A percentile compares a stretch with the other conserved stretches of the same genome.
Evolutionary conservation across 2,888 invertebrate species (phyloP).

Genomic region (Baronia brevicornis): DNA sequence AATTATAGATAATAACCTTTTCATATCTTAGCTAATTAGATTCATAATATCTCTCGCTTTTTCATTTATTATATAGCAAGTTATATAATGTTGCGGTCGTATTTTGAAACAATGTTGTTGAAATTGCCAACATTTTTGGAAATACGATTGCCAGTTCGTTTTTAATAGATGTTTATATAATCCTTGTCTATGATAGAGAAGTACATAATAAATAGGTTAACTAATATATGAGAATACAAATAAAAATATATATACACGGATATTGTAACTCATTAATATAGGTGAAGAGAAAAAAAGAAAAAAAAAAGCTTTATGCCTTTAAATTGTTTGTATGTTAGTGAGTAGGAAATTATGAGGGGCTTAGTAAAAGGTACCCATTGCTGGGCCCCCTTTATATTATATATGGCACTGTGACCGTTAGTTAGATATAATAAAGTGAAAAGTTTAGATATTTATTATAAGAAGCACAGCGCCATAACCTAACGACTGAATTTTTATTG

Average conservation of each 20-base stretch:
- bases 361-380: constrained; percentile 51
- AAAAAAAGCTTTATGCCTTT: constrained; percentile 71
- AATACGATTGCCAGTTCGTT: constrained; percentile 21
- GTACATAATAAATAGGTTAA: constrained; percentile 69
- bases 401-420: constrained; percentile 64
- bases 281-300: constrained; percentile 51
- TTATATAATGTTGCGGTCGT: constrained; percentile 16
- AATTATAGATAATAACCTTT: constrained; percentile 54
- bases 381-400: constrained; percentile 45
- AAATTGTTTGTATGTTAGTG: constrained; percentile 69
- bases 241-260: constrained; percentile 75
- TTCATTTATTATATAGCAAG: constrained; percentile 36
- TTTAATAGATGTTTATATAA: constrained; percentile 66
- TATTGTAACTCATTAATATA: constrained; percentile 68
- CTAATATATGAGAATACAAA: constrained; percentile 67
- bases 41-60: constrained; percentile 59
- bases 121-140: constrained; percentile 27
- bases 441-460: constrained; percentile 27
- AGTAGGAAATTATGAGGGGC: constrained; percentile 53
- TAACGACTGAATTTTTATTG: constrained; percentile 11
- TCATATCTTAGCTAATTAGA: constrained; percentile 73
- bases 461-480: constrained; percentile 14
- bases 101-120: constrained; percentile 11
- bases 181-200: constrained; percentile 70
- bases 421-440: constrained; percentile 58